Percentiles rank a stretch among this genome's conserved stretches.
Evolutionary conservation across 1,140 invertebrate genomes (phyloP).

Genomic region (Andricus grossulariae): DNA sequence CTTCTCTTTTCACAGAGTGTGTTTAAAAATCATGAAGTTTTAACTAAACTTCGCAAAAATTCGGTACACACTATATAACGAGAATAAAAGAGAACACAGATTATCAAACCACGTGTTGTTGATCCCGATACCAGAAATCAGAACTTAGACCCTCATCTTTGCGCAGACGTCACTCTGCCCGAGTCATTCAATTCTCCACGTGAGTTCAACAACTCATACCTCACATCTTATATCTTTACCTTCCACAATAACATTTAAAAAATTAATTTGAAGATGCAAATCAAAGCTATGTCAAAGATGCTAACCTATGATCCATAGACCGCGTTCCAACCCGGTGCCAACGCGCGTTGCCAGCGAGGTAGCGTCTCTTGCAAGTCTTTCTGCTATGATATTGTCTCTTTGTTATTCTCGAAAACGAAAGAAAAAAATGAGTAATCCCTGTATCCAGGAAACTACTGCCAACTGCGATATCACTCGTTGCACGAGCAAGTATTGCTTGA

Average conservation of each 20-base stretch:
- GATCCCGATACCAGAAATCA: not conserved
- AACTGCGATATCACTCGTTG: conserved; percentile 44
- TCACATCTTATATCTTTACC: not conserved
- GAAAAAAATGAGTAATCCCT: conserved; percentile 15
- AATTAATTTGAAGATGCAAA: not conserved
- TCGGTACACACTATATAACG: no score
- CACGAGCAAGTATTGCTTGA: conserved; percentile 46
- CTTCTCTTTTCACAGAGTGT: no score
- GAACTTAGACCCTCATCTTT: conserved; percentile 6
- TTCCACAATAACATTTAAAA: no score
- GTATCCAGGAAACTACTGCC: conserved; percentile 34
- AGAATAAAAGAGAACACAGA: no score
- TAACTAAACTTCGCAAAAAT: no score
- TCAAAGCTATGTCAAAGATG: conserved; percentile 31
- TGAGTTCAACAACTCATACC: not conserved
- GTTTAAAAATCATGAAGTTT: no score
- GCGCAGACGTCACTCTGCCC: conserved; percentile 22
- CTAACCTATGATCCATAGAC: conserved; percentile 74
- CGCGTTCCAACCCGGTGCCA: conserved; percentile 54
- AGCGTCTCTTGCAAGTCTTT: conserved; percentile 47
- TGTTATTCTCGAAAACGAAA: conserved; percentile 35
- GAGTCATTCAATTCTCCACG: conserved; percentile 23
- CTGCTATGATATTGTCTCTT: conserved; percentile 35
- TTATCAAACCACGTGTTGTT: conserved; percentile 11
- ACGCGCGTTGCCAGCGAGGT: conserved; percentile 48